Evolutionary conservation across 1,140 invertebrate genomes (phyloP).

Genomic region (Calycopis cecrops): DNA sequence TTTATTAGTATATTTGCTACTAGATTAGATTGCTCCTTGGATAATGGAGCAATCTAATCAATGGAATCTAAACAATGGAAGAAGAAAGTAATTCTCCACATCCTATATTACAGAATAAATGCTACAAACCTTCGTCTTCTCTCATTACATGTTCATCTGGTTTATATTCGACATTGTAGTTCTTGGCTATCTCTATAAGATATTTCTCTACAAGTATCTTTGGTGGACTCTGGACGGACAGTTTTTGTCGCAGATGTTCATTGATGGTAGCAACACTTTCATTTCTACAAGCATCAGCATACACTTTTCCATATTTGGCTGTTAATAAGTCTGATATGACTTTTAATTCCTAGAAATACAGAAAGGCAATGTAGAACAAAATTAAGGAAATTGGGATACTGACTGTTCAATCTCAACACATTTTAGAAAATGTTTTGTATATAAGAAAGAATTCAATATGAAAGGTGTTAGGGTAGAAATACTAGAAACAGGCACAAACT

Average conservation of each 20-base stretch:
- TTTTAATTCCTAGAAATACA: conserved; percentile 84
- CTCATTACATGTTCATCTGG: conserved; percentile 95
- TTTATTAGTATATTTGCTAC: too few species aligned
- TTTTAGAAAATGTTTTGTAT: too few species aligned
- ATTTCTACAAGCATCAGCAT: conserved; percentile 88
- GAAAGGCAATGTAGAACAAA: too few species aligned
- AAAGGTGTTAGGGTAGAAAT: too few species aligned
- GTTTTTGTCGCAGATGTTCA: conserved; percentile 96
- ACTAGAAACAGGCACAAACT: too few species aligned
- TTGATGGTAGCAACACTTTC: conserved; percentile 88
- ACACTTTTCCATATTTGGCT: conserved; percentile 96
- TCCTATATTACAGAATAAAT: conserved; percentile 12
- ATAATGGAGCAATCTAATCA: too few species aligned
- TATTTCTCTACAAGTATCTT: conserved; percentile 97
- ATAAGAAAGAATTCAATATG: too few species aligned
- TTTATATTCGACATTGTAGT: conserved; percentile 93
- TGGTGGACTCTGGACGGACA: conserved; percentile 96
- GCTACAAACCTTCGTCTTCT: conserved; percentile 79
- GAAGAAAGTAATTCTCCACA: too few species aligned
- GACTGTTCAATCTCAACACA: too few species aligned
- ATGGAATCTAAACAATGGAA: too few species aligned
- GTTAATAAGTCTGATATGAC: conserved; percentile 92
- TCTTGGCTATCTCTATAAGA: conserved; percentile 96
- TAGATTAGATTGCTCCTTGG: too few species aligned
- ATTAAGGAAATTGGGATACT: too few species aligned